These are phyloP conservation scores for Tenthredo notha DNA, from an alignment of 2,888 invertebrate species.

Conservation along the genomic window DNA sequence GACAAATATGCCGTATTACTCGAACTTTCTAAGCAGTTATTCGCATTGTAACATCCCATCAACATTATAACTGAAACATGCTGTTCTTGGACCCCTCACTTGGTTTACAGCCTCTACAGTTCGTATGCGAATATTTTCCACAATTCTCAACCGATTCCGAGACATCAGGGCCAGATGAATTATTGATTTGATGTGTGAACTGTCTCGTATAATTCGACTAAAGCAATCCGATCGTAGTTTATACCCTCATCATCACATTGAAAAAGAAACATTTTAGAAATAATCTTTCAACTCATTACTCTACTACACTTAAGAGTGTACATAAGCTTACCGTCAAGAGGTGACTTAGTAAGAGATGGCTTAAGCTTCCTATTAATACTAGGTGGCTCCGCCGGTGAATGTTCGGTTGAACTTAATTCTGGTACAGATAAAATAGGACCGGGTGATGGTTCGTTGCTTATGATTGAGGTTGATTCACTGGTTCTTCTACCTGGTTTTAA, in stretches of 20 bases:
- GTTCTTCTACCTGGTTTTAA: constrained; percentile 81
- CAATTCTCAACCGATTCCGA: not conserved
- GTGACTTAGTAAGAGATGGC: constrained; percentile 79
- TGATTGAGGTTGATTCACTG: constrained; percentile 73
- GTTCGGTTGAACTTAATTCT: constrained; percentile 73
- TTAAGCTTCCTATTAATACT: constrained; percentile 91
- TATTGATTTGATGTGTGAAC: not conserved
- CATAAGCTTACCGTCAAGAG: constrained; percentile 68
- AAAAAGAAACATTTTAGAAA: not conserved
- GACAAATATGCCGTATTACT: not conserved
- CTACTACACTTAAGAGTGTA: not conserved
- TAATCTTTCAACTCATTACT: not conserved
- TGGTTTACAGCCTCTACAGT: not conserved
- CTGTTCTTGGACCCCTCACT: not conserved
- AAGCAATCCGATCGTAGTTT: not conserved
- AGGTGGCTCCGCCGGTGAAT: constrained; percentile 82
- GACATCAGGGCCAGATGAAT: not conserved
- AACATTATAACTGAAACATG: not conserved
- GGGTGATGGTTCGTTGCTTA: constrained; percentile 78
- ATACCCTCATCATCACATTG: not conserved
- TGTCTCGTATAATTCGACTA: not conserved
- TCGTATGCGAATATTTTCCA: not conserved
- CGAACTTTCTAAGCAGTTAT: not conserved
- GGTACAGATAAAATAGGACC: constrained; percentile 66
- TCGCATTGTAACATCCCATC: not conserved